Conservation (phyloP, 1,140 invertebrate genomes). For the Brachystomella parvula region DNA sequence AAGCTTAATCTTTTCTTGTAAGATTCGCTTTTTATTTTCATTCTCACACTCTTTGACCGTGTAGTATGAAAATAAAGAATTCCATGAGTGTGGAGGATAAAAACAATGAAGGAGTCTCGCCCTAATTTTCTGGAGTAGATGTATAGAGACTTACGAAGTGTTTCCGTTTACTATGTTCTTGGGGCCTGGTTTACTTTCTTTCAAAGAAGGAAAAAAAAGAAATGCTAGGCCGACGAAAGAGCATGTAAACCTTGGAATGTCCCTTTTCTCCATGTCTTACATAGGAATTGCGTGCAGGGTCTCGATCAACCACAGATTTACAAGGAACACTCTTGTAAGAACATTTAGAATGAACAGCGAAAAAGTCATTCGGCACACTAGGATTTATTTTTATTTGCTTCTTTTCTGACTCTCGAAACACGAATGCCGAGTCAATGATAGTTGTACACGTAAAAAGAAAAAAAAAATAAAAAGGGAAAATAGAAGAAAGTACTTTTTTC, state of each 20-base stretch:
- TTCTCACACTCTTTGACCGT: no score
- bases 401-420: neutral
- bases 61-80: no score
- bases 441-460: neutral
- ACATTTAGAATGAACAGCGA: neutral
- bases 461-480: neutral
- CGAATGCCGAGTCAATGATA: neutral
- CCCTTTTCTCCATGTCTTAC: neutral
- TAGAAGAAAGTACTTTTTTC: neutral
- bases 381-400: neutral
- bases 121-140: no score
- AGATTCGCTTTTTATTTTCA: no score
- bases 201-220: neutral
- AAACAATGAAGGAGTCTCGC: no score
- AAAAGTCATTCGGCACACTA: neutral
- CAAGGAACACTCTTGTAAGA: constrained; percentile 4
- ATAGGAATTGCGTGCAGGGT: neutral
- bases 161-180: neutral
- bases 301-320: constrained; percentile 8
- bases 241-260: neutral
- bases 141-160: neutral
- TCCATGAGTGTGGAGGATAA: no score
- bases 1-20: no score
- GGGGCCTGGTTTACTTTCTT: neutral
- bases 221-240: neutral